phyloP scores from a whole-genome alignment of 2,888 invertebrate species.

The Norana najaformis region DNA sequence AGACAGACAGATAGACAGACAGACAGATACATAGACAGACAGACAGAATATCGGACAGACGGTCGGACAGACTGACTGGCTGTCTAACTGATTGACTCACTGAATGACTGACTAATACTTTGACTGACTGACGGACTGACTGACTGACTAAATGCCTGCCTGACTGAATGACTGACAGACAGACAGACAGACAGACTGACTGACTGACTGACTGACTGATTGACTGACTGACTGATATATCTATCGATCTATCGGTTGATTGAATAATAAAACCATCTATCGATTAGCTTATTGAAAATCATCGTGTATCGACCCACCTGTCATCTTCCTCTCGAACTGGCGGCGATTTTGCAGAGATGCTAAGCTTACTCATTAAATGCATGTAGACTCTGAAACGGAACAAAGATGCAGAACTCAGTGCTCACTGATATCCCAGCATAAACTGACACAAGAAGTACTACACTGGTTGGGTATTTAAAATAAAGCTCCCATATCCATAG shows the following conservation, averaged over 20 bases:
- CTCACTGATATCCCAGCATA: not conserved
- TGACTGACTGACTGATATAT: not conserved
- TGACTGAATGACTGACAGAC: not conserved
- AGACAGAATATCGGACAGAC: not conserved
- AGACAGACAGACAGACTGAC: not conserved
- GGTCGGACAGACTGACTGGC: not conserved
- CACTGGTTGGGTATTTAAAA: too few species aligned
- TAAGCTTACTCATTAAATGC: not conserved
- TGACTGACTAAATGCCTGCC: not conserved
- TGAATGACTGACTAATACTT: not conserved
- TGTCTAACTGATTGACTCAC: not conserved
- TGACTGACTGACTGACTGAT: not conserved
- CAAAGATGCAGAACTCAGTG: not conserved
- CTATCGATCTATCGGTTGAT: too few species aligned
- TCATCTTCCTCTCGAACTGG: not conserved
- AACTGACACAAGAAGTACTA: not conserved
- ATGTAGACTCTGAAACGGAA: not conserved
- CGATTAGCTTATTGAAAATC: too few species aligned
- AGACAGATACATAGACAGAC: not conserved
- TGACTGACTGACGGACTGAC: too few species aligned
- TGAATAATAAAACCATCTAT: not conserved
- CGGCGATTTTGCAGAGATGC: constrained; percentile 1
- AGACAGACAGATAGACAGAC: too few species aligned
- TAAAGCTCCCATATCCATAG: too few species aligned
- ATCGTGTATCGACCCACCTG: not conserved